Evolutionary conservation across 2,113 vertebrate species (phyloP), one percentile per base, ranked within the genome.

Genomic region (Vulpes ferrilata): DNA sequence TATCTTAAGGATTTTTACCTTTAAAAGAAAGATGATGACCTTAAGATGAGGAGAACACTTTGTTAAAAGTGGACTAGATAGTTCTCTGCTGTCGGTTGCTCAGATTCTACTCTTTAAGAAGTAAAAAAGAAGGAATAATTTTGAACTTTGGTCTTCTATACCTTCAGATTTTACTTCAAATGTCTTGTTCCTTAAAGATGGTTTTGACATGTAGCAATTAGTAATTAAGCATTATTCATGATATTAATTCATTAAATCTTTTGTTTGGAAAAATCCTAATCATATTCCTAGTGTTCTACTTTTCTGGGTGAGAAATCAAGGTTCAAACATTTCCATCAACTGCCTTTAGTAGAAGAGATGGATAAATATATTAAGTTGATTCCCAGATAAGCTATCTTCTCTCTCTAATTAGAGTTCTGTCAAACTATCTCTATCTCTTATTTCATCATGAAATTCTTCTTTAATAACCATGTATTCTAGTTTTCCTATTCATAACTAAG

Each of bases 261-360:
- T 81, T 48, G 27, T 81, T 80, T 80, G 73, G 43, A 87, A 91
- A 79, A 96, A 81, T 69, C 7, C 27, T 19, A 74, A 43, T 80
- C n/a, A 64, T 38, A 35, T 65, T 65, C 43, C 78, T 5, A 65
- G 17, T 81, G 55, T 4, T 86, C 62, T 87, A 59, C 81, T 81
- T 65, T 87, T 81, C 55, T 65, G 22, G 30, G 15, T 86, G 4
- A 23, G 64, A 94, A 81, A 64, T 57, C 62, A 87, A 86, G 64
- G n/a, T 57, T 81, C 73, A 57, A 85, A 79, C n/a, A 96, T 78
- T 96, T 90, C 53, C 62, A 48, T 69, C 88, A 89, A 22, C n/a
- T 55, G 13, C 23, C 35, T 43, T 71, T 65, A 30, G 12, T 88
- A 59, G 74, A 88, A 55, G 64, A 81, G n/a, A 89, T 60, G 35